Conservation (phyloP, 2,113 vertebrate species). For the Chionodraco myersi region DNA sequence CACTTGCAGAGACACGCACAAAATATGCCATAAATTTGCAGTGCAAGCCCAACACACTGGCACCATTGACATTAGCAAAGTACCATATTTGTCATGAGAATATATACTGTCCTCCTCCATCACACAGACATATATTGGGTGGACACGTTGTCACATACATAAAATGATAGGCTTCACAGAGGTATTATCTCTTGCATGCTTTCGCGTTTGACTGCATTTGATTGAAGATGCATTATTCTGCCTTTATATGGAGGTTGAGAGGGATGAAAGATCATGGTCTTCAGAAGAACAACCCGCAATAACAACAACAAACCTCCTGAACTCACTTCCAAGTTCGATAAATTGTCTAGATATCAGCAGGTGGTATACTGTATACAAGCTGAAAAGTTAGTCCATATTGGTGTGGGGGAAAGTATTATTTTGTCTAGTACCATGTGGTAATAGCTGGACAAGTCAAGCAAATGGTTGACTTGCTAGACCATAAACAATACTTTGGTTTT, state of each 20-base stretch:
- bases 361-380: not conserved
- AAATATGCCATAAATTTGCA: slow-evolving; percentile 18
- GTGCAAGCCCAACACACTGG: not conserved
- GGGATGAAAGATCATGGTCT: not conserved
- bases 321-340: not conserved
- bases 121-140: not conserved
- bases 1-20: slow-evolving; percentile 18
- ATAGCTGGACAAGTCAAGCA: not conserved
- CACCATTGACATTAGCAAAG: not conserved
- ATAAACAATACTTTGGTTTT: too few species aligned
- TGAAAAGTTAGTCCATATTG: not conserved
- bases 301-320: not conserved
- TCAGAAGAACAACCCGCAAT: not conserved
- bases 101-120: slow-evolving; percentile 1
- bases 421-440: not conserved
- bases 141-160: not conserved
- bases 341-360: not conserved
- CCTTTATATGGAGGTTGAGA: not conserved
- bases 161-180: not conserved
- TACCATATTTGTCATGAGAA: slow-evolving; percentile 22
- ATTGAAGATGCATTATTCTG: not conserved
- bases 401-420: not conserved
- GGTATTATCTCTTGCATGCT: not conserved
- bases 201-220: not conserved
- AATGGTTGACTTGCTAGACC: not conserved